Evolutionary conservation across 2,888 invertebrate species (phyloP).

Genomic region (Eilema griseolum): DNA sequence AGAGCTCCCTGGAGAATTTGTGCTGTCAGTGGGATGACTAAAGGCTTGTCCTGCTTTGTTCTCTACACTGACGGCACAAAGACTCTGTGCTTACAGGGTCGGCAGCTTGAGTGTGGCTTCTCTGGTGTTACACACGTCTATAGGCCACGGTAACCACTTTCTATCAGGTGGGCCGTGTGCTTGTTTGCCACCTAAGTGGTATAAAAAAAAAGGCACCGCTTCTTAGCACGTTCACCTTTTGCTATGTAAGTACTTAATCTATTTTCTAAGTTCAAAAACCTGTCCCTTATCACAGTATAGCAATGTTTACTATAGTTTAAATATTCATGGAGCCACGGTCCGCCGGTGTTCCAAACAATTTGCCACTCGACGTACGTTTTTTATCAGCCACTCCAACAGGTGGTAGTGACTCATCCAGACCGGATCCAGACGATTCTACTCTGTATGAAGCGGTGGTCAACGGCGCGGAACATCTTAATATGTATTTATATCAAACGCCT

Average conservation of each 20-base stretch:
- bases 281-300: conserved; percentile 11
- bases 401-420: conserved; percentile 52
- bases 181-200: too few relatives aligned
- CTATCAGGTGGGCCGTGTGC: too few relatives aligned
- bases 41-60: too few relatives aligned
- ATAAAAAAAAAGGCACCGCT: too few relatives aligned
- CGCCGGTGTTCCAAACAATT: conserved; percentile 44
- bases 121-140: too few relatives aligned
- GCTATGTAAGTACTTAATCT: not conserved
- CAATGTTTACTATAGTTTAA: conserved; percentile 25
- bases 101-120: too few relatives aligned
- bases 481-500: conserved; percentile 52
- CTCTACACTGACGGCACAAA: too few relatives aligned
- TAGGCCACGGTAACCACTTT: too few relatives aligned
- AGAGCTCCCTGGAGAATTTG: too few relatives aligned
- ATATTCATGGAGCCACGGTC: conserved; percentile 50
- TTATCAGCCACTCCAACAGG: conserved; percentile 43
- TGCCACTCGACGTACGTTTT: conserved; percentile 35
- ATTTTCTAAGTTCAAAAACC: conserved; percentile 40
- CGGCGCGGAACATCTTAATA: conserved; percentile 55
- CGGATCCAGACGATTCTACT: conserved; percentile 50
- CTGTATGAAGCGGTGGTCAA: conserved; percentile 33
- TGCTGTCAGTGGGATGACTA: too few relatives aligned
- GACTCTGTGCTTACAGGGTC: too few relatives aligned
- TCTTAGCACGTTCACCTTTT: conserved; percentile 1